Base-by-base conservation (phyloP, 2,888 invertebrate genomes). In the Fragum whitleyi region DNA sequence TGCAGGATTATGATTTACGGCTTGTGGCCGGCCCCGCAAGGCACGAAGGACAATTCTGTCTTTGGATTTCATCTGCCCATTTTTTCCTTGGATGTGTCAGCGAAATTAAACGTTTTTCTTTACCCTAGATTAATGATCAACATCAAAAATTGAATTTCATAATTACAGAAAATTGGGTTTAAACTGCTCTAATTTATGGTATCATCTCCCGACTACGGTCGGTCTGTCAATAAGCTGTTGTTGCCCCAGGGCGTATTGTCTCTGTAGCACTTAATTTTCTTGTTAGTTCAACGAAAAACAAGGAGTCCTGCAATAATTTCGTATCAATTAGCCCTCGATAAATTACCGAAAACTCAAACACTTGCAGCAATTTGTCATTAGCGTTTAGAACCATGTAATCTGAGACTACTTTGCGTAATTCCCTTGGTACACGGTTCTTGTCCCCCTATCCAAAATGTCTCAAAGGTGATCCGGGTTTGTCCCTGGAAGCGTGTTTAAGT, bases 321-420 rank as follows among this genome's bases (percentile, higher is more conserved):
- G 71, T 77, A 77, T 77, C 67, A 65, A 42, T 75, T 75, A 68
- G 42, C 68, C 73, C 75, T 36, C 67, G 68, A 69, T 68, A 39
- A 75, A 55, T 68, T 68, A 57, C 21, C 61, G 47, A 69, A 75
- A 73, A 75, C 57, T 68, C 59, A 75, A 71, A 72, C 82, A 82
- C 79, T 83, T 76, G 83, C 79, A 73, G 72, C 77, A 82, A 82
- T 82, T 82, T 83, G 79, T 83, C 83, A 74, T 53, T 55, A 74
- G 73, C 73, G 79, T 83, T 77, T 77, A 76, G 68, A 32, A n/a
- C 47, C 57, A 68, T 75, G 75, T 68, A 75, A 75, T 68, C 11
- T 21, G 68, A 75, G 28, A 47, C 47, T 68, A 28, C 26, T 26
- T 59, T 68, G 68, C 57, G 69, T 51, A 75, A 42, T 39, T 42